phyloP scores from a whole-genome alignment of 2,113 vertebrate species.

The Heterotis niloticus region DNA sequence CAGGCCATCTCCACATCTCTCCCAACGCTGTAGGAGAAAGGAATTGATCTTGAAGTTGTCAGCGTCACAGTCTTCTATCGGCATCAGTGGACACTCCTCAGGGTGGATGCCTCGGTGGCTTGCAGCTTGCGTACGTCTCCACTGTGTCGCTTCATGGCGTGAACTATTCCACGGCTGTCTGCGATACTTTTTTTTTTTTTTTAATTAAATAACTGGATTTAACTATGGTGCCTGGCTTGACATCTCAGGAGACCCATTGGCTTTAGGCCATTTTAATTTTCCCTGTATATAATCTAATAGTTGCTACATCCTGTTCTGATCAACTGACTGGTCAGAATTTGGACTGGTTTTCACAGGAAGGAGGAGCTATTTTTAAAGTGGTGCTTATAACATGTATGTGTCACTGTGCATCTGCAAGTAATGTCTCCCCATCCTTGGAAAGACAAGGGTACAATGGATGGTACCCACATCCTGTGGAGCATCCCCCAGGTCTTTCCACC shows the following conservation, averaged over 20 bases:
- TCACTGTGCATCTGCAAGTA: not conserved
- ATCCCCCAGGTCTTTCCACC: slow-evolving; percentile 31
- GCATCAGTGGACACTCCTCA: slow-evolving; percentile 43
- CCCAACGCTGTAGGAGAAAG: slow-evolving; percentile 25
- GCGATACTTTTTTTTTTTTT: not conserved
- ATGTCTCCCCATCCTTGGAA: not conserved
- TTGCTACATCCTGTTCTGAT: no score
- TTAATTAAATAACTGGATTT: no score
- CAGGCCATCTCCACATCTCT: not conserved
- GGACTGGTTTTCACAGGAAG: no score
- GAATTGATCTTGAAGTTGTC: slow-evolving; percentile 35
- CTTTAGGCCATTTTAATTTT: no score
- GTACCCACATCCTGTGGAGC: slow-evolving; percentile 32
- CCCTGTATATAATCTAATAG: no score
- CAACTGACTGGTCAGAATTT: no score
- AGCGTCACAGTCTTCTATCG: slow-evolving; percentile 43
- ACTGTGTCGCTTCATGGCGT: not conserved
- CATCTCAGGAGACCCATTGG: no score
- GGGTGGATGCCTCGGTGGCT: slow-evolving; percentile 40
- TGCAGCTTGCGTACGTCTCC: slow-evolving; percentile 36
- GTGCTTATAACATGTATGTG: not conserved
- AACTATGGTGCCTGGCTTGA: not conserved
- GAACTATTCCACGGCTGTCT: not conserved
- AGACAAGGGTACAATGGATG: slow-evolving; percentile 34
- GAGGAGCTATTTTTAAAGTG: no score